Evolutionary conservation across 2,888 invertebrate genomes (phyloP), one percentile per base, ranked within the genome.

Genomic region (Imbricaverruca yamaguchii): DNA sequence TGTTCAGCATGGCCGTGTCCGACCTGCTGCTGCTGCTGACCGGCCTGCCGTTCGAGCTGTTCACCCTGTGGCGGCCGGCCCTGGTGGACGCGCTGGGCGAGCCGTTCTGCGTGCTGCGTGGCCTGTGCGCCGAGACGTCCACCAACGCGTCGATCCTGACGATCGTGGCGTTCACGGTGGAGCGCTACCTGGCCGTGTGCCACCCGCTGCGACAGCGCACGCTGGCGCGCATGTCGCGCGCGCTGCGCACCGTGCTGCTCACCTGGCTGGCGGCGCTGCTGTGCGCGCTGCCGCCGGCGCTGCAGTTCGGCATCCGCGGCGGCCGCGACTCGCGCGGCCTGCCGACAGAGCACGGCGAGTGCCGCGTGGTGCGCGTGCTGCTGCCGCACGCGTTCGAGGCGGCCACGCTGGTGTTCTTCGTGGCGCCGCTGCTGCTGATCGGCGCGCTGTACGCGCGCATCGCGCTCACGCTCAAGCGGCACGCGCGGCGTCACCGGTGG

Each of bases 121-220:
- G 93, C 12, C 90, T 95, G 80, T 91, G 93, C 0, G 93, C 95
- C 0, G 96, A 96, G 87, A 93, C 93, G n/a, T 90, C 90, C 25
- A 89, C 89, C 2, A 89, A 90, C 85, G 94, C 94, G 0, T 94
- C 95, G 0, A 94, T 96, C 3, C 85, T 89, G 63, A 89, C 89
- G 18, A 96, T 96, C 85, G 94, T 94, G 0, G 94, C 94, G 4
- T 96, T 95, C 87, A 95, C 95, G 0, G 91, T 93, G 65, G 95
- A 95, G 86, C 89, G 96, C 83, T 96, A 94, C 86, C 91, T 94
- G 65, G 94, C 94, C 81, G 94, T 95, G 84, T 94, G 94, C 86
- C 92, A 93, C 86, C 96, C 96, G 0, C 93, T 96, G 85, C 89
- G 92, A 85, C 91, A 92, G 3, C 94, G 94, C 86, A 93, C 93